phyloP scores from a whole-genome alignment of 37 sponge, comb jelly and placozoan species.

The Chondrilla cf. caribensis region DNA sequence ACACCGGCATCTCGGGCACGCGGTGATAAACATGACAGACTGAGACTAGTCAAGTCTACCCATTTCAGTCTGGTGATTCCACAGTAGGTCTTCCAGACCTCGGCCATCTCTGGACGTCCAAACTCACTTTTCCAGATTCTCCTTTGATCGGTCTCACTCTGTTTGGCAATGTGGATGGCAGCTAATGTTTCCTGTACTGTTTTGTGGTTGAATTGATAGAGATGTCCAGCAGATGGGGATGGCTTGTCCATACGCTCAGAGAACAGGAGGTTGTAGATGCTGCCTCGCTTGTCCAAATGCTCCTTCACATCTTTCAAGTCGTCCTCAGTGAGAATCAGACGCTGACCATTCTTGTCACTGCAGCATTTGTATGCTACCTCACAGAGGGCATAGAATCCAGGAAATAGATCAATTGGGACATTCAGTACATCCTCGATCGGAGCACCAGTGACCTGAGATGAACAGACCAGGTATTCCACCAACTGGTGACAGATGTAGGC shows the following conservation, averaged over 20 bases:
- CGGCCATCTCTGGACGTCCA: constrained; percentile 13
- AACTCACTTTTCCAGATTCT: neutral
- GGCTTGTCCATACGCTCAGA: neutral
- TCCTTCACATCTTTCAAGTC: neutral
- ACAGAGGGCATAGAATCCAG: neutral
- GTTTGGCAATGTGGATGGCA: neutral
- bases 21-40: neutral
- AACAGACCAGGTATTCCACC: neutral
- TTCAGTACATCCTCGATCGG: neutral
- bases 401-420: neutral
- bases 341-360: neutral
- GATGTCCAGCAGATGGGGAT: neutral
- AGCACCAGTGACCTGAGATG: too few species aligned
- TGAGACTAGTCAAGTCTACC: neutral
- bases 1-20: too few species aligned
- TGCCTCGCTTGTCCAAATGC: neutral
- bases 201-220: constrained; percentile 9
- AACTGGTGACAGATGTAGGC: neutral
- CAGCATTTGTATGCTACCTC: neutral
- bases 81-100: constrained; percentile 13
- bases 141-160: neutral
- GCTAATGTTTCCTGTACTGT: constrained; percentile 10
- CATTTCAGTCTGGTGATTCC: neutral
- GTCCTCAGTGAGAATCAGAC: neutral
- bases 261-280: constrained; percentile 12